Percentiles rank a stretch among this genome's conserved stretches.
phyloP scores from a whole-genome alignment of 2,113 vertebrate genomes.

The Gorsachius goisagi region DNA sequence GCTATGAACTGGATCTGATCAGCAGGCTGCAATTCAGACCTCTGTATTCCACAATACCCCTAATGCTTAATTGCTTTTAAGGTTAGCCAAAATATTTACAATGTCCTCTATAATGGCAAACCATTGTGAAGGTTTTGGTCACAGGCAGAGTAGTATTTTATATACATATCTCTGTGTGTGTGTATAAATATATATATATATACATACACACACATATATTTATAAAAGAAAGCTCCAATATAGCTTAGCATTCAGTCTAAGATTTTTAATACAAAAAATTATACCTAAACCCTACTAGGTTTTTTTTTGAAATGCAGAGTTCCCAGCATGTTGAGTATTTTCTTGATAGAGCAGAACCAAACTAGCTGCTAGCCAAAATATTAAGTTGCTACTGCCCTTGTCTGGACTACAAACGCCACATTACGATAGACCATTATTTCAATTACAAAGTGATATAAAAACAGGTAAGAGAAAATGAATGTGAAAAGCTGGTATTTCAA shows the following conservation, averaged over 20 bases:
- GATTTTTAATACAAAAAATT: neutral
- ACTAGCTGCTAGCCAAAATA: neutral
- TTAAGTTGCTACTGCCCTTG: neutral
- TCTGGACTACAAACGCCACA: neutral
- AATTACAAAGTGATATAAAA: neutral
- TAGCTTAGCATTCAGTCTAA: neutral
- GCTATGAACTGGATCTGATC: neutral
- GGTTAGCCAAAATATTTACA: neutral
- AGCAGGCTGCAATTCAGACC: neutral
- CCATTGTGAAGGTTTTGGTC: neutral
- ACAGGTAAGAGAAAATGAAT: neutral
- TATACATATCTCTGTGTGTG: neutral
- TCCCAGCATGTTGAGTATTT: neutral
- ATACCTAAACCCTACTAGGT: neutral
- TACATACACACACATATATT: no score
- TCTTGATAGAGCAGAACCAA: neutral
- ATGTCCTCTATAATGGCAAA: neutral
- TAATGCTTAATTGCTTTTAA: neutral
- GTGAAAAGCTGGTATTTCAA: neutral
- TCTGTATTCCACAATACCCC: neutral
- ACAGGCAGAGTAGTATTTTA: neutral
- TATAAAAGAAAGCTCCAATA: no score
- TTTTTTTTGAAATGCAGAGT: neutral
- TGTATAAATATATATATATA: neutral
- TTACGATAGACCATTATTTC: neutral